These are phyloP conservation scores for Chaetodon trifascialis DNA, from an alignment of 2,113 vertebrate genomes.

Conservation along the genomic window DNA sequence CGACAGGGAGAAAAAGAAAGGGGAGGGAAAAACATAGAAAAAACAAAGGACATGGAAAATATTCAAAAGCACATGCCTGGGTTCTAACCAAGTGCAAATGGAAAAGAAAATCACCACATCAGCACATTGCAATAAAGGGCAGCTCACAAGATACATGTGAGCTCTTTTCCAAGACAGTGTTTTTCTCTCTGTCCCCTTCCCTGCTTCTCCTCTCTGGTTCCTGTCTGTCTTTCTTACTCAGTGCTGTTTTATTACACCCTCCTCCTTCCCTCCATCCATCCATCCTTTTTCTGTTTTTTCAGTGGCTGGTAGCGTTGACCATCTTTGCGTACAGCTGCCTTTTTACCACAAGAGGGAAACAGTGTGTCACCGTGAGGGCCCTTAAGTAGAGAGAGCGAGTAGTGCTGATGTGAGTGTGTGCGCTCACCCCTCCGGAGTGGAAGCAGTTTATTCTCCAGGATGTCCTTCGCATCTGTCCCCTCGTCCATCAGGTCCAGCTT, in stretches of 20 bases:
- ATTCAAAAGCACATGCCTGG: constrained; percentile 73
- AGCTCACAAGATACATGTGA: constrained; percentile 77
- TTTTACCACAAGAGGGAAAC: constrained; percentile 83
- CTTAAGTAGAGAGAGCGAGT: not conserved
- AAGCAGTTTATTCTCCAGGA: constrained; percentile 97
- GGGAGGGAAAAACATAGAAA: constrained; percentile 36
- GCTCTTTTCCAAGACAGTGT: constrained; percentile 71
- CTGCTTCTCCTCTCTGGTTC: constrained; percentile 27
- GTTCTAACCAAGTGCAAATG: constrained; percentile 76
- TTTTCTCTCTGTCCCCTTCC: constrained; percentile 53
- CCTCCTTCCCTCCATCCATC: constrained; percentile 1
- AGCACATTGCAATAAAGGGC: constrained; percentile 79
- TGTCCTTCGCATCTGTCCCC: constrained; percentile 96
- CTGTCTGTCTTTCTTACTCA: constrained; percentile 23
- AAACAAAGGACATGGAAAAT: constrained; percentile 75
- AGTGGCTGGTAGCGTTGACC: not conserved
- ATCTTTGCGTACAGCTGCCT: not conserved
- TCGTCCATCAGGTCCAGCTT: constrained; percentile 99
- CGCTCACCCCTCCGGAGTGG: constrained; percentile 93
- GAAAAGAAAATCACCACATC: constrained; percentile 82
- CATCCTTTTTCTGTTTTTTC: constrained; percentile 2
- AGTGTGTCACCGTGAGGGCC: constrained; percentile 28
- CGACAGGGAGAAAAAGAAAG: not conserved
- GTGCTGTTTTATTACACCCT: constrained; percentile 19
- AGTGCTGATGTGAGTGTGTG: constrained; percentile 1